Base-by-base conservation (phyloP, 1,140 invertebrate genomes). In the Nebria ingens region DNA sequence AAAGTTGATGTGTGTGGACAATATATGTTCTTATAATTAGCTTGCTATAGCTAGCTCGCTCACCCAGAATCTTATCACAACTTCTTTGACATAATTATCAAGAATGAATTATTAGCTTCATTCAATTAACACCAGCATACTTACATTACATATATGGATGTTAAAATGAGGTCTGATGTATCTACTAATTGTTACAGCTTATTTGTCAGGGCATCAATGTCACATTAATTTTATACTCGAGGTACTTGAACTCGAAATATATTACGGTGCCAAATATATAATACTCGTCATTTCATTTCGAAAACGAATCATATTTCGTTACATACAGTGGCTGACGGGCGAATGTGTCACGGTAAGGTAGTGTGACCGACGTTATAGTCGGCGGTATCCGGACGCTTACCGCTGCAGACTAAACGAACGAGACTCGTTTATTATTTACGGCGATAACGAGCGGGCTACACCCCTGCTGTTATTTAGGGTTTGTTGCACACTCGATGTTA, bases 351-450 rank as follows among this genome's bases (percentile, higher is more conserved):
- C 9, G 40, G 9, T 9, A 6, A 17, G 40, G 9, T 17, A 17
- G 9, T 6, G n/a, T 34, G n/a, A 34, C 25, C 25, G 25, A 34
- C 25, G 25, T n/a, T n/a, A 34, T 34, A n/a, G n/a, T n/a, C n/a
- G n/a, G n/a, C n/a, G 25, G 25, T 34, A 34, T 34, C 25, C 25
- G 6, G 25, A 9, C n/a, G 25, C n/a, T n/a, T n/a, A 34, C 25
- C 6, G 25, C n/a, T n/a, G 6, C 25, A 34, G n/a, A n/a, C n/a
- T n/a, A n/a, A n/a, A n/a, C n/a, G n/a, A n/a, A 11, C 9, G 15
- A 11, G 40, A 6, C 60, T 63, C 65, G 64, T 66, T 65, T 65
- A 66, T 66, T 66, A 66, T 66, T 66, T 66, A 66, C 58, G 45
- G 56, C 60, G 63, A 65, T 65, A 66, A 66, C 61, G 61, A 64